These are phyloP conservation scores for Enteromius paludinosus DNA, from an alignment of 2,797 vertebrate species.

Conservation along the genomic window DNA sequence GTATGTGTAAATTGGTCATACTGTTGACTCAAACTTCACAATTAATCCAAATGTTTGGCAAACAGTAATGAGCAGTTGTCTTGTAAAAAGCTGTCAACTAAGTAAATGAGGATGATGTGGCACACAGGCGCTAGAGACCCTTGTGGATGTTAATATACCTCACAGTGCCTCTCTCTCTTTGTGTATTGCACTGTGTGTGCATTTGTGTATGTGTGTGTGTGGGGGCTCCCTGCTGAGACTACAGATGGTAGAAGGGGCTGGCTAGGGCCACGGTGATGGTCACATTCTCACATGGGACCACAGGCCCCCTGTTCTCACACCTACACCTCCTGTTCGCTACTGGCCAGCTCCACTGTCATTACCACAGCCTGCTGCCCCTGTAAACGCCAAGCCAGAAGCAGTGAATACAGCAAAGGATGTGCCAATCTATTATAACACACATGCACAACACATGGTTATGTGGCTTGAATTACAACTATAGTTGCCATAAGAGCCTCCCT, in stretches of 20 bases:
- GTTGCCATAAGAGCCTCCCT: slow-evolving; percentile 1
- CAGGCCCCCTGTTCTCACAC: slow-evolving; percentile 73
- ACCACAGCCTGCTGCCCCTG: slow-evolving; percentile 52
- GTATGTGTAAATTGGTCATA: slow-evolving; percentile 21
- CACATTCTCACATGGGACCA: slow-evolving; percentile 82
- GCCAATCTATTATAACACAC: slow-evolving; percentile 55
- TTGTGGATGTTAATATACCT: slow-evolving; percentile 12
- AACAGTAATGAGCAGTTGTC: slow-evolving; percentile 28
- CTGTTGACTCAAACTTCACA: slow-evolving; percentile 21
- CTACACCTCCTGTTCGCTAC: slow-evolving; percentile 80
- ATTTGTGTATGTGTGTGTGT: neutral
- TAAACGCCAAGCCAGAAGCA: slow-evolving; percentile 44
- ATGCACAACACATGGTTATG: slow-evolving; percentile 49
- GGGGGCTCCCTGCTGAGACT: slow-evolving; percentile 74
- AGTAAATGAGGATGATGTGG: slow-evolving; percentile 11
- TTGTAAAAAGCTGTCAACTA: slow-evolving; percentile 30
- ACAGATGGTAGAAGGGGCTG: slow-evolving; percentile 79
- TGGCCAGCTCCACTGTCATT: slow-evolving; percentile 63
- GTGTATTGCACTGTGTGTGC: slow-evolving; percentile 5
- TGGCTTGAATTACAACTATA: slow-evolving; percentile 35
- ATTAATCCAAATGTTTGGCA: slow-evolving; percentile 25
- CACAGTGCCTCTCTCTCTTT: neutral
- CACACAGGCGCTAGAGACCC: neutral
- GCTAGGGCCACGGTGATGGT: slow-evolving; percentile 73
- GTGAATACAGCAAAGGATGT: slow-evolving; percentile 43